These are phyloP conservation scores for Aldrovandia affinis DNA, from an alignment of 2,797 vertebrate species.

Conservation along the genomic window DNA sequence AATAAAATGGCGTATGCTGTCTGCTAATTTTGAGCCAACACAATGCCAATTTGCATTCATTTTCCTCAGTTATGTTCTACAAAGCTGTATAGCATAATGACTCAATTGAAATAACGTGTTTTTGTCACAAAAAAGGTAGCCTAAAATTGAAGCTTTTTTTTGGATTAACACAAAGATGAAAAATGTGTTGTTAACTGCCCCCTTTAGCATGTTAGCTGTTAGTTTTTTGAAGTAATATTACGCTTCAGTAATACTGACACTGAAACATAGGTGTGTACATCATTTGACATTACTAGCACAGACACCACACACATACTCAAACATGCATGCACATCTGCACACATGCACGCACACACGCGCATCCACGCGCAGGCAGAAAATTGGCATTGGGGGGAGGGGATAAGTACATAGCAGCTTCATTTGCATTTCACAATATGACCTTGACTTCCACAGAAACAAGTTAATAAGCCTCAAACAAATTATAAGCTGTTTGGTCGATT, in stretches of 20 bases:
- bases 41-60: not conserved
- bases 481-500: conserved; percentile 84
- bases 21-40: not conserved
- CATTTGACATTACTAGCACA: not conserved
- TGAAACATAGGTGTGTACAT: not conserved
- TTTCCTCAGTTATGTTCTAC: not conserved
- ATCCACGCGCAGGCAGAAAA: conserved; percentile 38
- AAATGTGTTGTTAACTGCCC: not conserved
- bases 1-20: not conserved
- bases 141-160: not conserved
- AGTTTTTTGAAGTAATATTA: not conserved
- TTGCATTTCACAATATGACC: conserved; percentile 78
- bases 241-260: not conserved
- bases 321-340: too few relatives aligned
- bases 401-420: conserved; percentile 31
- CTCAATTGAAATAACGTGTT: not conserved
- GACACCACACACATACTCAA: too few relatives aligned
- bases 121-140: not conserved
- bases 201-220: not conserved
- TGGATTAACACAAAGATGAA: not conserved
- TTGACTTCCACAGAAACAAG: conserved; percentile 81
- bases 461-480: conserved; percentile 88
- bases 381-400: not conserved
- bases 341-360: not conserved
- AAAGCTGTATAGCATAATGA: not conserved